phyloP scores from a whole-genome alignment of 2,113 vertebrate species.

The Acrocephalus kingi region DNA sequence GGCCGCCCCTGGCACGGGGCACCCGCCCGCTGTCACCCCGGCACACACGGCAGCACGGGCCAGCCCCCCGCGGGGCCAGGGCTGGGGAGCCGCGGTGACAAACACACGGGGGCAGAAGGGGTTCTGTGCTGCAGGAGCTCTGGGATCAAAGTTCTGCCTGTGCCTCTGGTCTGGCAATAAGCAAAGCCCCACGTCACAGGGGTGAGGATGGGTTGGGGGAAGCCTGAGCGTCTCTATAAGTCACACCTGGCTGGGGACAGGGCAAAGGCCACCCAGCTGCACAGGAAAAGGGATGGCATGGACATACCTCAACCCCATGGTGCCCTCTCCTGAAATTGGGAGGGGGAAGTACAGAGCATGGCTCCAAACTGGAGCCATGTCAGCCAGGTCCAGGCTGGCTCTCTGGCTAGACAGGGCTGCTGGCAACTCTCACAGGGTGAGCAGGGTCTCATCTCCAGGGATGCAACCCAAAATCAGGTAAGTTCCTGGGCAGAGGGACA shows the following conservation, averaged over 20 bases:
- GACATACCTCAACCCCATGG: accelerated
- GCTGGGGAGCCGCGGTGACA: not conserved
- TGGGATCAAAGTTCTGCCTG: not conserved
- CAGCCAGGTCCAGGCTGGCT: not conserved
- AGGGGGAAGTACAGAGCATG: not conserved
- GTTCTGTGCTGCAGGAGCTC: accelerated
- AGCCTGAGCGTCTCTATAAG: not conserved
- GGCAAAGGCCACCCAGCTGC: not conserved
- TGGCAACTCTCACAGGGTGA: not conserved
- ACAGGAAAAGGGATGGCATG: accelerated
- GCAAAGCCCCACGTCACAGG: accelerated
- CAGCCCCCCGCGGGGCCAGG: accelerated
- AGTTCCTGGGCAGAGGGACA: not conserved
- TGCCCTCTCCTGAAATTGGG: accelerated
- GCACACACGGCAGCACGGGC: not conserved
- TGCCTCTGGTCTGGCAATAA: accelerated
- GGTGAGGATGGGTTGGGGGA: not conserved
- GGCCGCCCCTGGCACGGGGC: accelerated
- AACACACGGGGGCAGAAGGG: accelerated
- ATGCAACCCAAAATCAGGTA: not conserved
- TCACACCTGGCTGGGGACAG: not conserved
- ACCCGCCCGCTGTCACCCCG: accelerated
- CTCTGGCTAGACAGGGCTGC: not conserved
- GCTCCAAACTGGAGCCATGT: not conserved
- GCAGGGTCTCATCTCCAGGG: not conserved